Base-by-base conservation (phyloP, 1,140 invertebrate genomes). In the Acromyrmex echinatior region DNA sequence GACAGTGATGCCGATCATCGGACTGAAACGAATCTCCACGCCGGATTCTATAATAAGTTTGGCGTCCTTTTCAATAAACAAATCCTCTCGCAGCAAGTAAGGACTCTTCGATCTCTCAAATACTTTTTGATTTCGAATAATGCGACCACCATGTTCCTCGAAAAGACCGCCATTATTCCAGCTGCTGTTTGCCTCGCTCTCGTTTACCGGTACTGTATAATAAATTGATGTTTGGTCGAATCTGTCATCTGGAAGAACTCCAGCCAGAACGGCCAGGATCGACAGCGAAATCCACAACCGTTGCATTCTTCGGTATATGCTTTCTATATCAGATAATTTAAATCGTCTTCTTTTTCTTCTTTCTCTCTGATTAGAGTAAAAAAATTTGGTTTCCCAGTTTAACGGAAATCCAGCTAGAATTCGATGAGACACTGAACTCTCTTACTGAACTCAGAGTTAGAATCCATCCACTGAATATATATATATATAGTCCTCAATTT, bases 1-100 rank as follows among this genome's bases (percentile, higher is more conserved):
- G 25, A 99, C 97, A 51, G 98, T 99, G 89, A 99, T 97, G 74
- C 98, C 99, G 91, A 98, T 97, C 95, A 98, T 98, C 3, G 98
- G 98, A 5, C 97, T 97, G 95, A 99, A 99, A 71, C 97, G 96
- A 14, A 99, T 95, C 91, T 97, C 97, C 0, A 98, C 98, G 0
- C 99, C 99, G 0, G 98, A 96, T 92, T 98, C 97, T 62, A 99
- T 97, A 35, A 97, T 96, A 65, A 99, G 95, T 92, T 97, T 97
- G 0, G 97, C 97, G 74, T 97, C 96, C 60, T 96, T 95, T 88
- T 98, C 97, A 39, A 99, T 96, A 68, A 97, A 96, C n/a, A 99
- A 95, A 95, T 99, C 98, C 92, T 98, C 97, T 49, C 97, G 96
- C 21, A 98, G 95, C 87, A 97, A 93, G 93, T 98, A 99, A 28